phyloP scores from a whole-genome alignment of 2,113 vertebrate genomes.

The Echinops telfairi region DNA sequence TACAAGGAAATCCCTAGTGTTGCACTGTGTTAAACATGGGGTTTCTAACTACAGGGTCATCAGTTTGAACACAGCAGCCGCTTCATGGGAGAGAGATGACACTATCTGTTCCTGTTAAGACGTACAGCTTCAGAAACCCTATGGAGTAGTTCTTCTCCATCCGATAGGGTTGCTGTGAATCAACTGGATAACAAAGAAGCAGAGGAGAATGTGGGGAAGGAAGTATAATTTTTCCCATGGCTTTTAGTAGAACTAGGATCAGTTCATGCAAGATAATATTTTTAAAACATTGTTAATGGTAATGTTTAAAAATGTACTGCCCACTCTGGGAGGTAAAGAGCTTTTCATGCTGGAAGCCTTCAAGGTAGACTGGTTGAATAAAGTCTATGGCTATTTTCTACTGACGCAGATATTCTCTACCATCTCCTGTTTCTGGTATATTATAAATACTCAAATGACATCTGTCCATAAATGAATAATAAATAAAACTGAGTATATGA shows the following conservation, averaged over 20 bases:
- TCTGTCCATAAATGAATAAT: background rate
- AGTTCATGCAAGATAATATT: background rate
- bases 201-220: background rate
- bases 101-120: too few relatives aligned
- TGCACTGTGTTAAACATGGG: too few relatives aligned
- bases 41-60: too few relatives aligned
- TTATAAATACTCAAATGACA: background rate
- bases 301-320: conserved; percentile 37
- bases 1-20: too few relatives aligned
- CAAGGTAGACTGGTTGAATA: background rate
- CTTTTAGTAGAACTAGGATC: conserved; percentile 26
- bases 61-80: too few relatives aligned
- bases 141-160: too few relatives aligned
- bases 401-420: background rate
- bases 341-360: background rate
- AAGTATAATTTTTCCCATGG: conserved; percentile 31
- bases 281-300: background rate
- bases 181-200: too few relatives aligned
- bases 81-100: too few relatives aligned
- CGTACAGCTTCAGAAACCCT: too few relatives aligned
- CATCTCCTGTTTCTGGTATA: background rate
- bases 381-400: background rate
- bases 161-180: too few relatives aligned
- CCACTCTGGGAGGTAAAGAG: background rate
- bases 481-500: conserved; percentile 22